A percentile compares a stretch with the other conserved stretches of the same genome.
Evolutionary conservation across 1,140 invertebrate genomes (phyloP).

Genomic region (Heliconius hermathena): DNA sequence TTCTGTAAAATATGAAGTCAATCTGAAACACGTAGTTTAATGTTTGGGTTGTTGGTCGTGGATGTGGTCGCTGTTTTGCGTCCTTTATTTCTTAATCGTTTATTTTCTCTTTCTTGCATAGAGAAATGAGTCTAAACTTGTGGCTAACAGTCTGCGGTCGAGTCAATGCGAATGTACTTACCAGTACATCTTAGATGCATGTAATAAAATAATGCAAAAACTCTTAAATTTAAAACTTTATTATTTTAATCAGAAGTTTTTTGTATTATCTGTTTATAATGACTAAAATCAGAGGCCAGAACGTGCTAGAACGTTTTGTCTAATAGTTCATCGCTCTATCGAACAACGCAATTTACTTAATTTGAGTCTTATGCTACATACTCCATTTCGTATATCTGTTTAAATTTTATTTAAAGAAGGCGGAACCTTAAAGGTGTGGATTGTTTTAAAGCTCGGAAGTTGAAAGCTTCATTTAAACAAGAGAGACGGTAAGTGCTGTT

Average conservation of each 20-base stretch:
- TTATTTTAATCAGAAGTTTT: background rate
- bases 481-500: slow-evolving; percentile 44
- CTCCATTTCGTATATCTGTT: slow-evolving; percentile 35
- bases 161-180: slow-evolving; percentile 54
- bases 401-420: slow-evolving; percentile 38
- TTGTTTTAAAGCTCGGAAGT: slow-evolving; percentile 45
- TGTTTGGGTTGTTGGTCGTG: slow-evolving; percentile 6
- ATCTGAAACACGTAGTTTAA: background rate
- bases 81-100: slow-evolving; percentile 30
- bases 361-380: slow-evolving; percentile 11
- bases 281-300: slow-evolving; percentile 35
- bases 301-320: slow-evolving; percentile 34
- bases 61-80: slow-evolving; percentile 21
- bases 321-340: slow-evolving; percentile 39
- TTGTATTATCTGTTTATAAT: slow-evolving; percentile 25
- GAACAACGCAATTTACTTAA: slow-evolving; percentile 25
- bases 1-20: background rate
- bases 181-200: background rate
- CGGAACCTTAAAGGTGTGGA: slow-evolving; percentile 45
- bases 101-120: slow-evolving; percentile 37
- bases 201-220: slow-evolving; percentile 13
- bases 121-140: slow-evolving; percentile 46
- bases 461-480: slow-evolving; percentile 48
- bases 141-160: slow-evolving; percentile 57
- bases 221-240: background rate